Percentiles rank a stretch among this genome's conserved stretches.
Evolutionary conservation across 2,797 vertebrate genomes (phyloP).

Genomic region (Aplochiton taeniatus): DNA sequence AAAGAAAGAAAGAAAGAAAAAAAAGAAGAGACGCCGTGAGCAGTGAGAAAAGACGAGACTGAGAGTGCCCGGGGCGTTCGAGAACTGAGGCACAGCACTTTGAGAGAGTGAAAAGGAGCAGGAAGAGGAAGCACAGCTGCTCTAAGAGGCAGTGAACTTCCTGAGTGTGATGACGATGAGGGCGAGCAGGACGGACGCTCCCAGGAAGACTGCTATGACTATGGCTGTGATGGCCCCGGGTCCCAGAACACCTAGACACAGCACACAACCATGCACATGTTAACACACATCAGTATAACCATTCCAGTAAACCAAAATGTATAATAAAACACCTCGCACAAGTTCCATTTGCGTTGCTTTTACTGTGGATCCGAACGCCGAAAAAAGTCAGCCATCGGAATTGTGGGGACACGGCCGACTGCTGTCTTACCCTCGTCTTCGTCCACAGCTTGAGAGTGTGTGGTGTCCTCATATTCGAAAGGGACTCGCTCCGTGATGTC

Average conservation of each 20-base stretch:
- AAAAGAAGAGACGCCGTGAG: background rate
- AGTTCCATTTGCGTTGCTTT: too few relatives aligned
- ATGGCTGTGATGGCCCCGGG: slow-evolving; percentile 95
- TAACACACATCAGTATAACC: background rate
- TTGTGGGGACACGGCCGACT: background rate
- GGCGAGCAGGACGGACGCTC: slow-evolving; percentile 92
- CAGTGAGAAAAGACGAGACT: slow-evolving; percentile 3
- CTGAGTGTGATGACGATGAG: slow-evolving; percentile 91
- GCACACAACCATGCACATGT: slow-evolving; percentile 22
- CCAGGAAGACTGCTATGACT: slow-evolving; percentile 92
- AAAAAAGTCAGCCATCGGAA: background rate
- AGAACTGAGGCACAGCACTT: background rate
- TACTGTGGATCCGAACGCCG: too few relatives aligned
- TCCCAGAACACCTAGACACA: slow-evolving; percentile 82
- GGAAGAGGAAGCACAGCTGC: slow-evolving; percentile 2
- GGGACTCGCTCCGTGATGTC: slow-evolving; percentile 64
- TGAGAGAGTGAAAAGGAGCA: background rate
- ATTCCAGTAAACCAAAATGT: background rate
- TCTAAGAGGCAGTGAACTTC: slow-evolving; percentile 90
- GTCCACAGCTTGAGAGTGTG: slow-evolving; percentile 70
- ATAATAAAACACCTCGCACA: too few relatives aligned
- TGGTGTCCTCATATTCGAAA: slow-evolving; percentile 78
- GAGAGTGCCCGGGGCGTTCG: background rate
- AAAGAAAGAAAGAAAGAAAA: background rate
- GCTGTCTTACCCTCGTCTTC: slow-evolving; percentile 72